Evolutionary conservation across 2,797 vertebrate species (phyloP), one percentile per base, ranked within the genome.

Genomic region (Cichlasoma orientale): DNA sequence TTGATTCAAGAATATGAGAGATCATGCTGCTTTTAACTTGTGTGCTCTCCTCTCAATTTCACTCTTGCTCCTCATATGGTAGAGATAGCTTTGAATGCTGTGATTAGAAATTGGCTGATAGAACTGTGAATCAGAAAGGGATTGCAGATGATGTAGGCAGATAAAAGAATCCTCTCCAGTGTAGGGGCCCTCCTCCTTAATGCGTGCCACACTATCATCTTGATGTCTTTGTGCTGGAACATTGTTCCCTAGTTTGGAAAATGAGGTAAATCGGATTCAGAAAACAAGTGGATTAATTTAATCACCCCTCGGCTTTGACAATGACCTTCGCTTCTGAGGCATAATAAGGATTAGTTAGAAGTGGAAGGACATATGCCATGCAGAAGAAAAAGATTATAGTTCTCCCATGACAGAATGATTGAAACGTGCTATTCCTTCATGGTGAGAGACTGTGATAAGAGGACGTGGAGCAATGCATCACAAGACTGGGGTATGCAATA

Each of bases 261-360:
- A 91, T 89, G 86, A 92, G 92, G 93, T 92, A 94, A 95, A 95
- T 94, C 93, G 91, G 94, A 95, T 93, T 94, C 93, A 83, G 87
- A 91, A 94, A 94, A 94, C 93, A 95, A 95, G 93, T 95, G 94
- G 95, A 95, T 96, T 95, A 95, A 94, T 89, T 94, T 93, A 94
- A 94, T 94, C 94, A 94, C 94, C 94, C 90, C 80, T 90, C 90
- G 78, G 93, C 93, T 94, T 92, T 94, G 94, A 95, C 93, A 93
- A 94, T 94, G 95, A 95, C 95, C 94, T 95, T 94, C 90, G 90
- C 90, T 92, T 94, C 92, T 84, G 88, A 90, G 89, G 86, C 90
- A 91, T 93, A 92, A 92, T 92, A 90, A 91, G 93, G 94, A 95
- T 95, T 95, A 95, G 93, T 86, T 87, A 91, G 87, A 89, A 92